phyloP scores from a whole-genome alignment of 2,797 vertebrate genomes.

The Florisuga fusca region DNA sequence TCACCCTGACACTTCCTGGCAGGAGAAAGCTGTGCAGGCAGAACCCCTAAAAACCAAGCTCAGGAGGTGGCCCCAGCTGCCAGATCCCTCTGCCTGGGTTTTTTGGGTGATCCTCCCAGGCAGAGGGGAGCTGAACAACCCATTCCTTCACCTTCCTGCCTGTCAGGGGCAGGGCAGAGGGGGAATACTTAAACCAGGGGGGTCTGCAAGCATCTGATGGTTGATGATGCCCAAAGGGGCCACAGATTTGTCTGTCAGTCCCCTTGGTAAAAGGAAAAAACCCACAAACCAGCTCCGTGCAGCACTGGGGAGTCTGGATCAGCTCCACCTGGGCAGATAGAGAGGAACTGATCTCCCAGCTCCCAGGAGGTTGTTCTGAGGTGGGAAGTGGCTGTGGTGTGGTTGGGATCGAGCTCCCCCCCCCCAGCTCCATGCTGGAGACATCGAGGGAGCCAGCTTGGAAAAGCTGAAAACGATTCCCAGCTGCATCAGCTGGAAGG shows the following conservation, averaged over 20 bases:
- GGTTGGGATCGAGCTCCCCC: not conserved
- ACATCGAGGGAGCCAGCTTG: not conserved
- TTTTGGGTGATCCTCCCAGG: not conserved
- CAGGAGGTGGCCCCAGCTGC: not conserved
- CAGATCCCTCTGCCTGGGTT: not conserved
- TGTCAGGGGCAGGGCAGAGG: accelerated
- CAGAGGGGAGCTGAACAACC: not conserved
- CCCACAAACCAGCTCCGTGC: not conserved
- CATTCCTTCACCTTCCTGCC: not conserved
- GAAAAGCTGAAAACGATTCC: constrained; percentile 23
- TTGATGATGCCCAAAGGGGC: not conserved
- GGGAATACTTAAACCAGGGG: not conserved
- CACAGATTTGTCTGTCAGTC: not conserved
- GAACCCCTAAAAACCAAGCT: not conserved
- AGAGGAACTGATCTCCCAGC: not conserved
- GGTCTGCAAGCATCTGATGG: not conserved
- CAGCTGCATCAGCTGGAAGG: constrained; percentile 64
- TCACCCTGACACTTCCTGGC: accelerated
- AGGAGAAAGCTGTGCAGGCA: not conserved
- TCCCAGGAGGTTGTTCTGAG: not conserved
- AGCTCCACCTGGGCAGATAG: not conserved
- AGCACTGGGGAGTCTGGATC: not conserved
- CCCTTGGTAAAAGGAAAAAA: not conserved
- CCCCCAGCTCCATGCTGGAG: not conserved
- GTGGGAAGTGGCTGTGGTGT: accelerated